These are phyloP conservation scores for Stenodera caucasica DNA, from an alignment of 2,888 invertebrate species.

Conservation along the genomic window DNA sequence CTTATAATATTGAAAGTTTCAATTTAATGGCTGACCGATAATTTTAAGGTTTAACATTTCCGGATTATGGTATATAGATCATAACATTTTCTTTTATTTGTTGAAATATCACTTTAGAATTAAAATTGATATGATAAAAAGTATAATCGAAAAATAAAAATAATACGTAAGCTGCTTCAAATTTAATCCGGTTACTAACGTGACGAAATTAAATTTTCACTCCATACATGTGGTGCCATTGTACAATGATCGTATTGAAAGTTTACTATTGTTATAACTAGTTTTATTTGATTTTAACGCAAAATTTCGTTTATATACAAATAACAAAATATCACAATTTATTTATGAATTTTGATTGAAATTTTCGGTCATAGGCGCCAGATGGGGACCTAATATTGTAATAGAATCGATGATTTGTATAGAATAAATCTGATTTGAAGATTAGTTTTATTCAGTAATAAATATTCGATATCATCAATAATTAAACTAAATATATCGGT, in stretches of 20 bases:
- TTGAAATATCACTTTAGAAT: no score
- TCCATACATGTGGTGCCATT: background rate
- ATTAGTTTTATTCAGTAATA: no score
- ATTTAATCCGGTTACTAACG: background rate
- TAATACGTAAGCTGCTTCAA: background rate
- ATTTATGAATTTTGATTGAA: no score
- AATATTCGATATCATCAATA: background rate
- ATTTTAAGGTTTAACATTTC: no score
- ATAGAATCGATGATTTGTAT: no score
- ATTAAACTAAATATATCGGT: background rate
- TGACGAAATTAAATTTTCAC: constrained; percentile 2
- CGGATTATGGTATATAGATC: no score
- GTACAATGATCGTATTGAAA: background rate
- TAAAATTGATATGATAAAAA: no score
- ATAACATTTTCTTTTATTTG: no score
- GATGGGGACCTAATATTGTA: no score
- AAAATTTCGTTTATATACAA: background rate
- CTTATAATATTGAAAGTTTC: no score
- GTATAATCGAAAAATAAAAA: background rate
- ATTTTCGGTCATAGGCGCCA: background rate
- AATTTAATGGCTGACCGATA: no score
- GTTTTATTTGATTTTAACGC: background rate
- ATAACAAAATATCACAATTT: background rate
- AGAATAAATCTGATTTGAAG: no score
- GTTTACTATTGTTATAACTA: background rate